Percentiles rank a stretch among this genome's conserved stretches.
Conservation (phyloP, 1,140 invertebrate genomes). For the Melitaea cinxia region DNA sequence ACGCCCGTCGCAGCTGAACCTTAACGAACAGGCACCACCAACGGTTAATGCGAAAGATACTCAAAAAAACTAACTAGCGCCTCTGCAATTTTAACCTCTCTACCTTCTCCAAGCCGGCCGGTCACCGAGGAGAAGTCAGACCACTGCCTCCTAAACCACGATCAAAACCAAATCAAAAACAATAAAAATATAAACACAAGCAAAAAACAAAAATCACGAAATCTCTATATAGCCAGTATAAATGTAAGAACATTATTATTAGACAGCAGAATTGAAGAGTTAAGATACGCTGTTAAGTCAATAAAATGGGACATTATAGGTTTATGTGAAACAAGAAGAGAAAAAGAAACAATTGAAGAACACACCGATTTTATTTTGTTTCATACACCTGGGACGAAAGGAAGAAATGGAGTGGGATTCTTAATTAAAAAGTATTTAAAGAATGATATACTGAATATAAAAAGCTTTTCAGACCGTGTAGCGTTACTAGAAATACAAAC, state of each 20-base stretch:
- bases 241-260: slow-evolving; percentile 1
- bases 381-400: slow-evolving; percentile 25
- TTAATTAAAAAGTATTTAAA: slow-evolving; percentile 2
- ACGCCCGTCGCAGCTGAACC: slow-evolving; percentile 5
- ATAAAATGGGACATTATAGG: background rate
- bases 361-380: slow-evolving; percentile 33
- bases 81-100: slow-evolving; percentile 23
- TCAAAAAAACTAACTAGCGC: slow-evolving; percentile 28
- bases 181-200: background rate
- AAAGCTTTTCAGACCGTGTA: slow-evolving; percentile 8
- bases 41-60: slow-evolving; percentile 1
- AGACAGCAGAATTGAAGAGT: slow-evolving; percentile 17
- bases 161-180: background rate
- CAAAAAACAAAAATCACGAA: background rate
- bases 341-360: slow-evolving; percentile 34
- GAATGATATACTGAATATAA: background rate
- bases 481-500: too few species aligned
- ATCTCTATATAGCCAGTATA: background rate
- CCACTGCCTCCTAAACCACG: slow-evolving; percentile 30
- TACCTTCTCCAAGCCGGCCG: slow-evolving; percentile 37
- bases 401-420: slow-evolving; percentile 28
- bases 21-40: background rate
- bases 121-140: too few species aligned
- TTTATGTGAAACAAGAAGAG: slow-evolving; percentile 35
- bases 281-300: background rate